Evolutionary conservation across 1,140 invertebrate genomes (phyloP).

Genomic region (Apis mellifera): Amel_HAv3.1 CM009933.2:1374501-1375000

Average conservation of each 20-base stretch:
- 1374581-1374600: slow-evolving; percentile 73
- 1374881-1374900: too few species aligned
- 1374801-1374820: background rate
- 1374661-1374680: slow-evolving; percentile 20
- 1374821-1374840: background rate
- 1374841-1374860: too few species aligned
- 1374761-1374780: background rate
- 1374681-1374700: slow-evolving; percentile 34
- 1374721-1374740: slow-evolving; percentile 5
- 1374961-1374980: too few species aligned
- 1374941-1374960: too few species aligned
- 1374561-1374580: slow-evolving; percentile 71
- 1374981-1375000: too few species aligned
- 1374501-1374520: slow-evolving; percentile 24
- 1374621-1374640: slow-evolving; percentile 43
- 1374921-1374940: too few species aligned
- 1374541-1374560: slow-evolving; percentile 41
- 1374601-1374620: slow-evolving; percentile 63
- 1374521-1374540: slow-evolving; percentile 13
- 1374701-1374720: background rate
- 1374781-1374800: background rate
- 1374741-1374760: slow-evolving; percentile 25
- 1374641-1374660: slow-evolving; percentile 19
- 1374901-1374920: too few species aligned
- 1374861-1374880: too few species aligned